Conservation (phyloP, 2,113 vertebrate genomes). For the Cynopterus brachyotis region DNA sequence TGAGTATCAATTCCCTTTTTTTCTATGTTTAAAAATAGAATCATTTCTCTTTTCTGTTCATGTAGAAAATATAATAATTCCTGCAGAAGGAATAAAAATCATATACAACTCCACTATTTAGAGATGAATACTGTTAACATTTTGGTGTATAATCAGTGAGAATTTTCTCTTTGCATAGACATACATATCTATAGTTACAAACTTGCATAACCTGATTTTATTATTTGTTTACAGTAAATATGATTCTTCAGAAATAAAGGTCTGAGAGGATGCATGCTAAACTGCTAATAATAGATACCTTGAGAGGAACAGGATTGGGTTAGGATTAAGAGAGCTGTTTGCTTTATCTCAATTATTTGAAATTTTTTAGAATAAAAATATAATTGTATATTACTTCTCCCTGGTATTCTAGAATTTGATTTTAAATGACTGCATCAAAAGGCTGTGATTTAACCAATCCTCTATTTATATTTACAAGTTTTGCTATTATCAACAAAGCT, state of each 20-base stretch:
- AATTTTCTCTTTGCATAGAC: not conserved
- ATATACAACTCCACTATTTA: not conserved
- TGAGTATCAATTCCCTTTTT: no score
- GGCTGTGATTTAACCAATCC: not conserved
- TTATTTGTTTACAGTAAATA: slow-evolving; percentile 60
- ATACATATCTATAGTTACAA: not conserved
- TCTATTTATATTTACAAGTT: not conserved
- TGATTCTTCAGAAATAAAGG: slow-evolving; percentile 38
- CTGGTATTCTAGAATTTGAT: slow-evolving; percentile 36
- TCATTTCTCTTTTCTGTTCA: slow-evolving; percentile 57
- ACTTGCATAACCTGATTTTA: slow-evolving; percentile 30
- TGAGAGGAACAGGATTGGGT: not conserved
- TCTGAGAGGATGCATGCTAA: not conserved
- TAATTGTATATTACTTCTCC: not conserved
- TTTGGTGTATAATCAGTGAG: not conserved
- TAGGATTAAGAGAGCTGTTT: not conserved
- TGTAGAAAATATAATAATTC: slow-evolving; percentile 57
- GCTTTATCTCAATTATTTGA: slow-evolving; percentile 1
- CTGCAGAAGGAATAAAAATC: slow-evolving; percentile 55
- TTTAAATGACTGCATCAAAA: slow-evolving; percentile 32
- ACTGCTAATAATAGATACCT: not conserved
- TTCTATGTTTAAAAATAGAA: slow-evolving; percentile 31
- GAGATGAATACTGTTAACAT: slow-evolving; percentile 16
- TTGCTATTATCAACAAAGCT: slow-evolving; percentile 8
- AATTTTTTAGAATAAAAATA: slow-evolving; percentile 40